These are phyloP conservation scores for Numida meleagris DNA, from an alignment of 2,113 vertebrate genomes.

Conservation along the genomic window DNA sequence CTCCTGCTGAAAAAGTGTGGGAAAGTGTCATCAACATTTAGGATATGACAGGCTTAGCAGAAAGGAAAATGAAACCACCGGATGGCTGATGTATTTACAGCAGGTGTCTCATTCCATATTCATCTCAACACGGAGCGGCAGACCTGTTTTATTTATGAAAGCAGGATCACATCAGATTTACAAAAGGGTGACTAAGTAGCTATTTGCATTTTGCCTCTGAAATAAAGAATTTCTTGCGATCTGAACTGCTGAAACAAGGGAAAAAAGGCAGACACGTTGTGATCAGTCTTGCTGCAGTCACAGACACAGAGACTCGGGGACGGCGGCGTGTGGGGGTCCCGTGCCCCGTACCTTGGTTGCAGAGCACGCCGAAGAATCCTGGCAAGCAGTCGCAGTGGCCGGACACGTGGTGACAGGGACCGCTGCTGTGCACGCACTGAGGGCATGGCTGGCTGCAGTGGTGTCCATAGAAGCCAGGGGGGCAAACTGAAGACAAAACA, in stretches of 20 bases:
- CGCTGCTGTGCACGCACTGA: slow-evolving; percentile 92
- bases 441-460: slow-evolving; percentile 92
- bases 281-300: not conserved
- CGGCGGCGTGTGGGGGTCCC: not conserved
- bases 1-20: slow-evolving; percentile 17
- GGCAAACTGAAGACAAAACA: slow-evolving; percentile 83
- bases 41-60: slow-evolving; percentile 29
- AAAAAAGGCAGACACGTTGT: not conserved
- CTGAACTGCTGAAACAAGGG: not conserved
- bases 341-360: slow-evolving; percentile 90
- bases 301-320: not conserved
- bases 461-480: slow-evolving; percentile 92
- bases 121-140: slow-evolving; percentile 27
- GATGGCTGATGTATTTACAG: slow-evolving; percentile 28
- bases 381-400: slow-evolving; percentile 94
- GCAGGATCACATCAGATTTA: slow-evolving; percentile 36
- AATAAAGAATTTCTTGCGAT: not conserved
- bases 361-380: slow-evolving; percentile 90
- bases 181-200: slow-evolving; percentile 14
- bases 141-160: slow-evolving; percentile 62
- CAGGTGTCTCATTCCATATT: slow-evolving; percentile 50
- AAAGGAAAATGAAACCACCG: slow-evolving; percentile 56
- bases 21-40: not conserved
- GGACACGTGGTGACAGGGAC: slow-evolving; percentile 92
- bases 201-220: not conserved